Percentiles rank a stretch among this genome's conserved stretches.
Evolutionary conservation across 2,797 vertebrate species (phyloP).

Genomic region (Propithecus perrieri): DNA sequence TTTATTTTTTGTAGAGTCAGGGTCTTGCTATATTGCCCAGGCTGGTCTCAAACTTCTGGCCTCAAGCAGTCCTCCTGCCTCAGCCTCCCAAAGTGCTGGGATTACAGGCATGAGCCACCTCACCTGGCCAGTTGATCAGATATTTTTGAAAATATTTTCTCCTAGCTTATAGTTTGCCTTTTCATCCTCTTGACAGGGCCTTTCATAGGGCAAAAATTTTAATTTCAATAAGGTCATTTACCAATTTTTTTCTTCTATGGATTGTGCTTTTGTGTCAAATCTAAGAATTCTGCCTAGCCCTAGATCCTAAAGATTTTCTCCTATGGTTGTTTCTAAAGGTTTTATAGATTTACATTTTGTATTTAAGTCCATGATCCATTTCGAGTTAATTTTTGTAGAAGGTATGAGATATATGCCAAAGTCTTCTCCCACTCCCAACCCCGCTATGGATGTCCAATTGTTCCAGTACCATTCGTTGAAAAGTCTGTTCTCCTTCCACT

Average conservation of each 20-base stretch:
- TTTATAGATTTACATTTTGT: conserved; percentile 4
- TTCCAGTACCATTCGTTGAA: neutral
- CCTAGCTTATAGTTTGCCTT: neutral
- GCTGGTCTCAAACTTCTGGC: neutral
- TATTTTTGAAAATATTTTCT: conserved; percentile 49
- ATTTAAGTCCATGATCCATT: neutral
- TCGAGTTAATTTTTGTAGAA: conserved; percentile 27
- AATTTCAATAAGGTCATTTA: neutral
- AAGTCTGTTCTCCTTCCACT: neutral
- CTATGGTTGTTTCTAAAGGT: neutral
- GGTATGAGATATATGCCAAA: neutral
- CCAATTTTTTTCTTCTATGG: neutral
- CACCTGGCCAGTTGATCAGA: neutral
- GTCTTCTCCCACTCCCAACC: too few species aligned
- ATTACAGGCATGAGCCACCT: neutral
- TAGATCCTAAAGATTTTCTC: conserved; percentile 9
- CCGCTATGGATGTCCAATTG: neutral
- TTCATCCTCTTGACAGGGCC: neutral
- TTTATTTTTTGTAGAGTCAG: neutral
- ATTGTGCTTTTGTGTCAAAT: conserved; percentile 18
- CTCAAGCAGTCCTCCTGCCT: neutral
- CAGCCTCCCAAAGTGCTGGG: neutral
- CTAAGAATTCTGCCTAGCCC: neutral
- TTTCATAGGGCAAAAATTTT: conserved; percentile 8
- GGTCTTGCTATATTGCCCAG: neutral